Percentiles rank a stretch among this genome's conserved stretches.
These are phyloP conservation scores for Cyrtonyx montezumae DNA, from an alignment of 2,113 vertebrate species.

Conservation along the genomic window DNA sequence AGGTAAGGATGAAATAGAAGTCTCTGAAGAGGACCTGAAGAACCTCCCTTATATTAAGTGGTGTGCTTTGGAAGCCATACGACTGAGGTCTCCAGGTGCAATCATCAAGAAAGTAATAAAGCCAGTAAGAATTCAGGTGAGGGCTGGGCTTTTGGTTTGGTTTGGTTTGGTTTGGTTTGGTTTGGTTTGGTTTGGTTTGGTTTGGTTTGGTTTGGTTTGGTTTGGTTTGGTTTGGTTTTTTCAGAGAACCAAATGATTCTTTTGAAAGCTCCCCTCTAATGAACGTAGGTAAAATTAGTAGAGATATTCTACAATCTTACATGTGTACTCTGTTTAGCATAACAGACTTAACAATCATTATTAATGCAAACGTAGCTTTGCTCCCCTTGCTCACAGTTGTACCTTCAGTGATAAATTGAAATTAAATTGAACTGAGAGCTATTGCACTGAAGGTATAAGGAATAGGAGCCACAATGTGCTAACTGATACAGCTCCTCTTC, in stretches of 20 bases:
- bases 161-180: not conserved
- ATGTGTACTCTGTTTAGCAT: not conserved
- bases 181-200: not conserved
- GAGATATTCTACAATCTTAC: not conserved
- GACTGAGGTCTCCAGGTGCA: slow-evolving; percentile 80
- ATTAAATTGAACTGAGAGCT: not conserved
- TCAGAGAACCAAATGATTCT: not conserved
- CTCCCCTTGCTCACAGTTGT: not conserved
- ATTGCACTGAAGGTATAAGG: not conserved
- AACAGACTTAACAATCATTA: not conserved
- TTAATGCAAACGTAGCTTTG: not conserved
- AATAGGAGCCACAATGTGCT: not conserved
- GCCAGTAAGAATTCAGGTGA: slow-evolving; percentile 82
- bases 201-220: no score
- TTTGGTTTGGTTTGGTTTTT: fast-evolving
- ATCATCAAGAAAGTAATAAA: slow-evolving; percentile 83
- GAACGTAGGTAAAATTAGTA: not conserved
- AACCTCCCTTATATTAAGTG: slow-evolving; percentile 80
- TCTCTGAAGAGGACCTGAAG: slow-evolving; percentile 77
- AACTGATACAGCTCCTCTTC: not conserved
- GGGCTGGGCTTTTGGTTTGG: not conserved
- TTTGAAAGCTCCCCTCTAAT: not conserved
- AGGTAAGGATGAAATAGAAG: slow-evolving; percentile 74
- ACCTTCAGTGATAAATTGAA: not conserved
- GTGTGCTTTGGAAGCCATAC: slow-evolving; percentile 83